Conservation (phyloP, 53 echinoderm and acorn worm species). For the Apostichopus leukothele region DNA sequence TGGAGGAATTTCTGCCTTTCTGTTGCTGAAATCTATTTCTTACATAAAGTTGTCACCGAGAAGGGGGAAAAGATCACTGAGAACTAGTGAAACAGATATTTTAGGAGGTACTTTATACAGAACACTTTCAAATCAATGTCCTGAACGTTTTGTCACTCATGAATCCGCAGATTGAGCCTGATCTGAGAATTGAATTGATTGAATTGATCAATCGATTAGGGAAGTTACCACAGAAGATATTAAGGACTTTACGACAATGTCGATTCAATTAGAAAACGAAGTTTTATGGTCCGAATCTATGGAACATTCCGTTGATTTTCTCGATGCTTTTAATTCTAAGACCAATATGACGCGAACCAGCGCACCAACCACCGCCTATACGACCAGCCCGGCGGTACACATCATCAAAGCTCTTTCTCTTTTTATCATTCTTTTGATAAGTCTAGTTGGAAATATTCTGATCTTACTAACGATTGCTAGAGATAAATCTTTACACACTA, state of each 20-base stretch:
- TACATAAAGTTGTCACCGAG: no score
- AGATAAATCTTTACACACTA: slow-evolving; percentile 62
- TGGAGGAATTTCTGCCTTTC: no score
- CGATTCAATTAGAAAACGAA: not conserved
- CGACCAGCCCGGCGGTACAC: slow-evolving; percentile 2
- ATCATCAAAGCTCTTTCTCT: slow-evolving; percentile 5
- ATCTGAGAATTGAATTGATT: not conserved
- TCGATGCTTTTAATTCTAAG: not conserved
- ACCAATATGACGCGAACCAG: not conserved
- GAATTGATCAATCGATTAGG: not conserved
- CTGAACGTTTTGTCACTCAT: not conserved
- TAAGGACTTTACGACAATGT: not conserved
- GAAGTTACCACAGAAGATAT: not conserved
- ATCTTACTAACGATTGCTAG: slow-evolving; percentile 61
- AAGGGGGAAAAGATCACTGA: no score
- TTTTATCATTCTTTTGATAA: slow-evolving; percentile 20
- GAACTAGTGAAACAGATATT: no score
- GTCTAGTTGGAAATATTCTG: slow-evolving; percentile 63
- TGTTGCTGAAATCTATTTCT: no score
- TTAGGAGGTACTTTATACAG: not conserved
- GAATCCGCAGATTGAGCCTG: not conserved
- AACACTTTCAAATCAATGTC: not conserved
- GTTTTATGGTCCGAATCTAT: not conserved
- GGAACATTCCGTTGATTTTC: not conserved
- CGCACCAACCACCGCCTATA: not conserved